These are phyloP conservation scores for Lasioglossum marginatum DNA, from an alignment of 2,888 invertebrate species.

Conservation along the genomic window DNA sequence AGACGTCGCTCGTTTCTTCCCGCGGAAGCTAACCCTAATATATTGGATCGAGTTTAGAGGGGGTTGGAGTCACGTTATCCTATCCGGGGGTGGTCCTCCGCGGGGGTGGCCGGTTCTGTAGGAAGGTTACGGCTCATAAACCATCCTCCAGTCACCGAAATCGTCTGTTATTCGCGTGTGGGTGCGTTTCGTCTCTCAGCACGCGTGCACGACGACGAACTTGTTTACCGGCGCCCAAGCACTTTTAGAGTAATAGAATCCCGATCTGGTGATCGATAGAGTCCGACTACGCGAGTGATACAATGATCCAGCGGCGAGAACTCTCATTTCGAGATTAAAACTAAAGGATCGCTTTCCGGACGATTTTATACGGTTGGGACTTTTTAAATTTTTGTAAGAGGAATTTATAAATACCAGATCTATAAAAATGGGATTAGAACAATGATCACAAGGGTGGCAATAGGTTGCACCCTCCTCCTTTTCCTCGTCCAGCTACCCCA, in stretches of 20 bases:
- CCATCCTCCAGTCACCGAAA: slow-evolving; percentile 78
- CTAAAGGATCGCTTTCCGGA: background rate
- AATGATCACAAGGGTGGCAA: slow-evolving; percentile 31
- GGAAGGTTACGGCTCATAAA: slow-evolving; percentile 82
- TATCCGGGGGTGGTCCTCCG: slow-evolving; percentile 49
- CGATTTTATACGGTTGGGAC: background rate
- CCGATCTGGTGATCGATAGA: slow-evolving; percentile 41
- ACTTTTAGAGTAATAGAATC: slow-evolving; percentile 74
- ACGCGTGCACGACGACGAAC: slow-evolving; percentile 54
- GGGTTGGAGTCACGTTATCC: slow-evolving; percentile 68
- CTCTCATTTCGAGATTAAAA: slow-evolving; percentile 28
- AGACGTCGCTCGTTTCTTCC: slow-evolving; percentile 63
- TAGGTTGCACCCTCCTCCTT: slow-evolving; percentile 34
- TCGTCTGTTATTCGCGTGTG: slow-evolving; percentile 64
- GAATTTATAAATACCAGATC: background rate
- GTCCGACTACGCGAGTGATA: slow-evolving; percentile 1
- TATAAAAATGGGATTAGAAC: slow-evolving; percentile 27
- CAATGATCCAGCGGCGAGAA: background rate
- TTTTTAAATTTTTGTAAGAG: background rate
- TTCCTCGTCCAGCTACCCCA: slow-evolving; percentile 44
- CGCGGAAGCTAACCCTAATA: slow-evolving; percentile 76
- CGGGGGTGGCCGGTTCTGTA: slow-evolving; percentile 44
- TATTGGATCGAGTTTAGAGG: slow-evolving; percentile 77
- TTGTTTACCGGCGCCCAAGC: slow-evolving; percentile 69
- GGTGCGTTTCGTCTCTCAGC: slow-evolving; percentile 26